Evolutionary conservation across 2,888 invertebrate genomes (phyloP), one percentile per base, ranked within the genome.

Genomic region (Lissocephala sabroskyi): DNA sequence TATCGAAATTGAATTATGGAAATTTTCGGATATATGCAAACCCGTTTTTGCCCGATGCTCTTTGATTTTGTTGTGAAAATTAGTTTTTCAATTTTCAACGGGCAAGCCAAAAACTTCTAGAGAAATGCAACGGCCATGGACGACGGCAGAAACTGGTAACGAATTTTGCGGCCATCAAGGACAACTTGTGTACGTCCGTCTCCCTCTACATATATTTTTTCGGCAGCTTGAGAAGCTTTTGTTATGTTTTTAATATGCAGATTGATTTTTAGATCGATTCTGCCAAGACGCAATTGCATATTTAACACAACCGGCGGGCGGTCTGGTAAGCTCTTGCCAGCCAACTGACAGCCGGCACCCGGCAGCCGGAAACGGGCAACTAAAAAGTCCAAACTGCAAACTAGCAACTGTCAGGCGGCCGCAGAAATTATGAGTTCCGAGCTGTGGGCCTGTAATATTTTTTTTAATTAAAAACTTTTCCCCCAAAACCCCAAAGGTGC

Each of bases 1-100:
- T 76, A 70, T 70, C 73, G 76, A 76, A 76, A 73, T 76, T 67
- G 53, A 62, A 60, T 76, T 70, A 70, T 70, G 74, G 65, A 73
- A 76, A 76, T 76, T 73, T 65, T 23, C 23, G 23, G 7, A 7
- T 55, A n/a, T n/a, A 67, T 76, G 68, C 74, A 76, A 70, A 56
- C 48, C 55, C 49, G 52, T 57, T 63, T 65, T 49, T 41, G 11
- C 16, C 5, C 17, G 3, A 7, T 58, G 58, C 61, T 46, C 7
- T 59, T 65, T 62, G 64, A 14, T 70, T 64, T 70, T 65, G 55
- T 65, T 62, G 65, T 65, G 57, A 48, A 66, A 67, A 67, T 70
- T 70, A 67, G 65, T 67, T 67, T 67, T 70, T 66, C 70, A 70
- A 70, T 67, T 70, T 67, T 14, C 17, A 6, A 54, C 57, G 41